Conservation (phyloP, 1,140 invertebrate genomes). For the Venturia canescens region DNA sequence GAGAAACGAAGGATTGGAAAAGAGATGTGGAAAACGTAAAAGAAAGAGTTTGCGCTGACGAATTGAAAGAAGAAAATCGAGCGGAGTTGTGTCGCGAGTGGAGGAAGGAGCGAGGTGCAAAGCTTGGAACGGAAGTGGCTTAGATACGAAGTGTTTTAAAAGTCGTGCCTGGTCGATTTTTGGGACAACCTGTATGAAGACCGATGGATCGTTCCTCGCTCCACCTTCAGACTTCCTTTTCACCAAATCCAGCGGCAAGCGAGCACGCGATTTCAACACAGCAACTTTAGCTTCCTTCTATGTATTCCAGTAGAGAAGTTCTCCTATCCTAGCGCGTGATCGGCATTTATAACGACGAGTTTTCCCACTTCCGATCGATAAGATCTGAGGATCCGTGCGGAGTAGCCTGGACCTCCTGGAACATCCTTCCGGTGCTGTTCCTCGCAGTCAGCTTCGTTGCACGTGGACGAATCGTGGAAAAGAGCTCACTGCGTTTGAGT, state of each 20-base stretch:
- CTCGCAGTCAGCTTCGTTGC: background rate
- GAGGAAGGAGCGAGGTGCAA: conserved; percentile 16
- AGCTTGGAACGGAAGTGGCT: conserved; percentile 28
- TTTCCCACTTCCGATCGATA: conserved; percentile 33
- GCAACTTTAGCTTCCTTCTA: conserved; percentile 5
- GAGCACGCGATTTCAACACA: conserved; percentile 19
- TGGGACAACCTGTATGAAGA: background rate
- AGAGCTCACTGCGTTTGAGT: too few relatives aligned
- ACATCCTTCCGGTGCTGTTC: background rate
- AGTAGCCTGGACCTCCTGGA: background rate
- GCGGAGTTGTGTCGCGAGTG: conserved; percentile 19
- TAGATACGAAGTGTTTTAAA: background rate
- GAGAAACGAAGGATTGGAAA: background rate
- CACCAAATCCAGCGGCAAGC: background rate
- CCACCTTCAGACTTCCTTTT: conserved; percentile 17
- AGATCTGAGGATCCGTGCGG: conserved; percentile 5
- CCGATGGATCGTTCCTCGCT: background rate
- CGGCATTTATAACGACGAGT: conserved; percentile 29
- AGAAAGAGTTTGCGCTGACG: background rate
- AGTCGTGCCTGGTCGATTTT: too few relatives aligned
- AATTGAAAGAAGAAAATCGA: conserved; percentile 13
- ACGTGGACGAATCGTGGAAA: background rate
- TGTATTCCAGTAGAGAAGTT: background rate
- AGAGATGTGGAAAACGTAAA: background rate
- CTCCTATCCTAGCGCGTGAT: conserved; percentile 27